Conservation (phyloP, 2,888 invertebrate genomes). For the Drosophila nr. perissopoda region DNA sequence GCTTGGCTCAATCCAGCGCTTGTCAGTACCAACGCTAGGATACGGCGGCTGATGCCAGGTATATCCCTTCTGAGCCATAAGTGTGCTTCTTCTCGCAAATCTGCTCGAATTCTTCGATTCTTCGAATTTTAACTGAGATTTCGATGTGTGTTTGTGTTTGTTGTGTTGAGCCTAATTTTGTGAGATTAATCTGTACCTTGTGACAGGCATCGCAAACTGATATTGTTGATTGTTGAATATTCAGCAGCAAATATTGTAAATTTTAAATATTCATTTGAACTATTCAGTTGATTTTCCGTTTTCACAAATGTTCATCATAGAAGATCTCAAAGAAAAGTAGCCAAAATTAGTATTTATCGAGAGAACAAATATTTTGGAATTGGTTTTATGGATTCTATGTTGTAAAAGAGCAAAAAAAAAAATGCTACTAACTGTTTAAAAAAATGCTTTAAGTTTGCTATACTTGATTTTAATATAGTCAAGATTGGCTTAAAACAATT, state of each 20-base stretch:
- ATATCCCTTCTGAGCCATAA: conserved; percentile 38
- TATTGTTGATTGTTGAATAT: background rate
- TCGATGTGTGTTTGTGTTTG: background rate
- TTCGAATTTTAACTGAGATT: conserved; percentile 15
- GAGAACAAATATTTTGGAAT: too few species aligned
- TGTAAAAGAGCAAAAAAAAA: background rate
- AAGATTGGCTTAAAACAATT: background rate
- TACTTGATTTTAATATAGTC: background rate
- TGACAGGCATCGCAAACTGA: background rate
- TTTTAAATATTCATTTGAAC: background rate
- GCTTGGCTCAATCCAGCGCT: conserved; percentile 51
- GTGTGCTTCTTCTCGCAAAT: background rate
- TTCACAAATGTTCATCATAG: too few species aligned
- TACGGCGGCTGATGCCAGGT: conserved; percentile 62
- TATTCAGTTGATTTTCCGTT: background rate
- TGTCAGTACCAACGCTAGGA: conserved; percentile 57
- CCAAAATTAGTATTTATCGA: too few species aligned
- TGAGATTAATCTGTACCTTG: background rate
- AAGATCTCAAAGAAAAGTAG: too few species aligned
- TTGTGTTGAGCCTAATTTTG: background rate
- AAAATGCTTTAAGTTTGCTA: background rate
- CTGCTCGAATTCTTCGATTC: background rate
- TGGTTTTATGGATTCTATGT: background rate
- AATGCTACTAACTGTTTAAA: background rate
- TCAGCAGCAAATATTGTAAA: background rate